These are phyloP conservation scores for Alouatta palliata DNA, from an alignment of 2,113 vertebrate species.

Conservation along the genomic window DNA sequence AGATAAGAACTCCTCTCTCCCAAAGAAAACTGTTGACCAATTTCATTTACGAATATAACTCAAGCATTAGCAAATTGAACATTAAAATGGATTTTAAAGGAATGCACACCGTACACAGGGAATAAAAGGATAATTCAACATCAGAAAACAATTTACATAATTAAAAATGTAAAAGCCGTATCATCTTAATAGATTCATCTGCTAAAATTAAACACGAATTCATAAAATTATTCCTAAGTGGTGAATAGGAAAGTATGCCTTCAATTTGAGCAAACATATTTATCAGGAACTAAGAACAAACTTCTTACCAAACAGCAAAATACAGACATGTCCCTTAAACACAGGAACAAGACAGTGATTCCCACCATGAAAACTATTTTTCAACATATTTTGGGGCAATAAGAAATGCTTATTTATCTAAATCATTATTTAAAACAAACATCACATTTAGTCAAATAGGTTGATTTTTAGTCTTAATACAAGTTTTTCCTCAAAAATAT, in stretches of 20 bases:
- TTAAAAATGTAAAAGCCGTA: not conserved
- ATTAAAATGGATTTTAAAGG: constrained; percentile 17
- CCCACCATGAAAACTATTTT: not conserved
- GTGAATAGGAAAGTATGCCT: not conserved
- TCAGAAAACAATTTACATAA: not conserved
- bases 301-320: constrained; percentile 5
- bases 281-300: not conserved
- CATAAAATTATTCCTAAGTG: not conserved
- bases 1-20: not conserved
- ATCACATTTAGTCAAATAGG: constrained; percentile 10
- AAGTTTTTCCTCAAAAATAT: constrained; percentile 4
- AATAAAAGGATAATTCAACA: not conserved
- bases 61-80: constrained; percentile 3
- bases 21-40: not conserved
- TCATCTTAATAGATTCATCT: constrained; percentile 11
- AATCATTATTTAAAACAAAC: constrained; percentile 18
- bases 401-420: constrained; percentile 25
- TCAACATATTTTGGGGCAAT: not conserved
- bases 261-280: not conserved
- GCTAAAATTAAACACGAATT: constrained; percentile 37
- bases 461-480: not conserved
- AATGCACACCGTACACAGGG: not conserved
- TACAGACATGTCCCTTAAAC: constrained; percentile 4
- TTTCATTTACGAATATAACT: constrained; percentile 31
- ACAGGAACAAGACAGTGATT: not conserved